Percentiles rank a stretch among this genome's conserved stretches.
phyloP scores from a whole-genome alignment of 2,888 invertebrate genomes.

The Thera britannica region DNA sequence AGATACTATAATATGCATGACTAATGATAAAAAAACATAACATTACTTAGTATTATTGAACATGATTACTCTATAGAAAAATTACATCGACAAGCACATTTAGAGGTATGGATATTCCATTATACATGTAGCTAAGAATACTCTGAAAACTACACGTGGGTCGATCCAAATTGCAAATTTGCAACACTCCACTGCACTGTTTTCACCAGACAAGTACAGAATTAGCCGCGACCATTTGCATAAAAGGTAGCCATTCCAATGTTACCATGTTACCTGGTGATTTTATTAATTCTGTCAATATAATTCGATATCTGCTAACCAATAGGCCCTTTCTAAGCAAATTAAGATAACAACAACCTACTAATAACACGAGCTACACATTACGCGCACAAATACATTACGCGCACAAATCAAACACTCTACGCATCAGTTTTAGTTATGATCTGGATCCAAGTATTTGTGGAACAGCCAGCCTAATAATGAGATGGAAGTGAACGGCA shows the following conservation, averaged over 20 bases:
- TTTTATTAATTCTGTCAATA: background rate
- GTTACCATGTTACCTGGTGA: background rate
- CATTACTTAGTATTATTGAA: background rate
- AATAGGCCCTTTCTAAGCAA: conserved; percentile 24
- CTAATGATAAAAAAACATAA: background rate
- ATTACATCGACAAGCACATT: conserved; percentile 2
- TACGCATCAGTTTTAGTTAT: background rate
- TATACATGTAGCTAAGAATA: background rate
- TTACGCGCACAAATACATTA: background rate
- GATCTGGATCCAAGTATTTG: background rate
- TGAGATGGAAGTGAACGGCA: background rate
- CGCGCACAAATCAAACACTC: background rate
- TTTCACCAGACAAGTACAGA: background rate
- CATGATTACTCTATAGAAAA: background rate
- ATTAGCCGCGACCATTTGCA: background rate
- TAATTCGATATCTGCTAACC: background rate
- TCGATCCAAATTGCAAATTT: background rate
- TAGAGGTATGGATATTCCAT: background rate
- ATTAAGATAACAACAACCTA: conserved; percentile 23
- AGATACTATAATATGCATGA: too few species aligned
- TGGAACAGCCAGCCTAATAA: conserved; percentile 4
- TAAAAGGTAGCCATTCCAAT: conserved; percentile 1
- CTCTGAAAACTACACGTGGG: background rate
- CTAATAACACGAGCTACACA: conserved; percentile 7
- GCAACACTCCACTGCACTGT: background rate